Evolutionary conservation across 2,888 invertebrate genomes (phyloP), one percentile per base, ranked within the genome.

Genomic region (Sphaerophoria rueppellii): DNA sequence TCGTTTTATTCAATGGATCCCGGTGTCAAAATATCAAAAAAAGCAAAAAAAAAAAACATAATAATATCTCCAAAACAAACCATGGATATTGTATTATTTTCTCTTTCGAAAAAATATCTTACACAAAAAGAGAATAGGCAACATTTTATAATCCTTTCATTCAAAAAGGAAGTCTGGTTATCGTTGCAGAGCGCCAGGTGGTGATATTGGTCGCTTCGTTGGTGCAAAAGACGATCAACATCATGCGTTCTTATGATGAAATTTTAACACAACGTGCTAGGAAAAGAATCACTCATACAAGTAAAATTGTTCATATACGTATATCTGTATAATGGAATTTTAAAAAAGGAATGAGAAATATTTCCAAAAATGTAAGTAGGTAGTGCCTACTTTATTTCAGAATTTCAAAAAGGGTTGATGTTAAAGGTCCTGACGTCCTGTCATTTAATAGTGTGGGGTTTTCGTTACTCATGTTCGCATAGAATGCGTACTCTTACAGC

Each of bases 81-180:
- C 70, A 48, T 73, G 40, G 81, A 76, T 81, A 81, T 81, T 85
- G 81, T 65, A 58, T 73, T 85, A 69, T 61, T 70, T 85, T 75
- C 76, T 81, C 81, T 69, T 81, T 43, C 24, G 24, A 24, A 24
- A 24, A 24, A 24, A 55, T 57, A 61, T 60, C 46, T 24, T 72
- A 46, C 65, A 24, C 14, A 34, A 37, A 48, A 63, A 16, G 35
- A 12, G 48, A 35, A 12, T 48, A 63, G 65, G 32, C 46, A 73
- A 16, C 50, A 74, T 65, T 65, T 77, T 57, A 73, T 81, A 85
- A 85, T 85, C 85, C 85, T 85, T 85, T 85, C 81, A 60, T 76
- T 70, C 37, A 7, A 73, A 85, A 85, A 81, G 85, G 85, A 85
- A 81, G 85, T 85, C 80, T 83, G 75, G 83, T 83, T 85, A 67